phyloP scores from a whole-genome alignment of 2,113 vertebrate species.

The Tupaia chinensis region DNA sequence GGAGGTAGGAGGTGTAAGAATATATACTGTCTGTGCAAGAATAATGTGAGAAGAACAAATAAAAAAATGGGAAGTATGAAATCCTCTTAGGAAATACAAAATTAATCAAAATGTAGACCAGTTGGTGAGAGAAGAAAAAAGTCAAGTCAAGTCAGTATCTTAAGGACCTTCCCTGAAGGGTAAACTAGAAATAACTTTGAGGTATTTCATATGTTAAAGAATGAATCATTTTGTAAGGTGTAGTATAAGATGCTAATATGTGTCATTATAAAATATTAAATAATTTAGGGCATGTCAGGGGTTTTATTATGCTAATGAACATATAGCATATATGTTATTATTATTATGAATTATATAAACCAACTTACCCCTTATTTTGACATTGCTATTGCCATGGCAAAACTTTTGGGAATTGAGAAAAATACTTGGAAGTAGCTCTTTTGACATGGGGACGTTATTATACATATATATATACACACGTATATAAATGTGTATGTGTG shows the following conservation, averaged over 20 bases:
- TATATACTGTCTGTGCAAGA: constrained; percentile 18
- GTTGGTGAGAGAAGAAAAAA: constrained; percentile 56
- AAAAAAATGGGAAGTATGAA: background rate
- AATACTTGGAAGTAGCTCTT: background rate
- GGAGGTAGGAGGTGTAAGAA: constrained; percentile 76
- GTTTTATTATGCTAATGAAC: background rate
- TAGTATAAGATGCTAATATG: background rate
- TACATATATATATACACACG: background rate
- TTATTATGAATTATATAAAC: background rate
- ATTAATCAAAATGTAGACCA: constrained; percentile 74
- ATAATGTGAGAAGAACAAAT: constrained; percentile 62
- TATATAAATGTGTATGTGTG: too few relatives aligned
- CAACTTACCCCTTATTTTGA: background rate
- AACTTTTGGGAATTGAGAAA: background rate
- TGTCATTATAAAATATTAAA: background rate
- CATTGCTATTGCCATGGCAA: background rate
- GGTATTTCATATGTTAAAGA: background rate
- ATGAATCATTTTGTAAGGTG: background rate
- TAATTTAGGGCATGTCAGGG: background rate
- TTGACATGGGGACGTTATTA: background rate
- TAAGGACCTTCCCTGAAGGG: constrained; percentile 46
- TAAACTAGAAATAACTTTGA: constrained; percentile 39
- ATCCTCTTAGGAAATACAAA: constrained; percentile 69
- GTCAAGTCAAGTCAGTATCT: constrained; percentile 43
- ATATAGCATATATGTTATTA: background rate